These are phyloP conservation scores for Euthynnus affinis DNA, from an alignment of 2,797 vertebrate species.

Conservation along the genomic window DNA sequence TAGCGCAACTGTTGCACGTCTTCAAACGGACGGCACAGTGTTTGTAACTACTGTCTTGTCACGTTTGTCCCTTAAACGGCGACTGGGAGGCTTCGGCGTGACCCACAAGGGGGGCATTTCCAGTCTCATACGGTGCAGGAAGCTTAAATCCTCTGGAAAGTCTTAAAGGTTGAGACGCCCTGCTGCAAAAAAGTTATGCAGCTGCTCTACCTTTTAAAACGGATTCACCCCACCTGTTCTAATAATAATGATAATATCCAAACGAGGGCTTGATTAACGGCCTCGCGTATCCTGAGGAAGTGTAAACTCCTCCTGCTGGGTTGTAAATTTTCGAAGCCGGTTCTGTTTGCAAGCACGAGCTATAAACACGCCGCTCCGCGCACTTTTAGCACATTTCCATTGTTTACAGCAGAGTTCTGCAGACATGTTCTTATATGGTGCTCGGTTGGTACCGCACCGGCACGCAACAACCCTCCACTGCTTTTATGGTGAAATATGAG, in stretches of 20 bases:
- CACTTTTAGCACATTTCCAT: slow-evolving; percentile 41
- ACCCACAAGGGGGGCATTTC: neutral
- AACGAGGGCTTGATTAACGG: slow-evolving; percentile 13
- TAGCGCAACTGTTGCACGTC: neutral
- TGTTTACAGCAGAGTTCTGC: slow-evolving; percentile 50
- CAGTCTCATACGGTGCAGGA: neutral
- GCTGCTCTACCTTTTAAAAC: neutral
- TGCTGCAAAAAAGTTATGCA: neutral
- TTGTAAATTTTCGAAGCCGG: slow-evolving; percentile 39
- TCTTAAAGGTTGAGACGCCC: too few relatives aligned
- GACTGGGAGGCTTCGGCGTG: neutral
- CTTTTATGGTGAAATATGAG: slow-evolving; percentile 66
- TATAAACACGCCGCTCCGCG: slow-evolving; percentile 49
- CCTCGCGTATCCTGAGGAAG: neutral
- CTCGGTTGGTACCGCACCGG: slow-evolving; percentile 1
- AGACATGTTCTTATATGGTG: slow-evolving; percentile 68
- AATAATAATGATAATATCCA: neutral
- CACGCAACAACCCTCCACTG: slow-evolving; percentile 45
- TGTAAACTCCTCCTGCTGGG: neutral
- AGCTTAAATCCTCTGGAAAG: neutral
- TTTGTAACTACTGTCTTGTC: neutral
- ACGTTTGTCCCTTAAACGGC: neutral
- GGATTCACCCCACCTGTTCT: too few relatives aligned
- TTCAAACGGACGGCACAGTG: slow-evolving; percentile 20
- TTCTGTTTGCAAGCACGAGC: slow-evolving; percentile 36